These are phyloP conservation scores for Patella pellucida DNA, from an alignment of 2,888 invertebrate genomes.

Conservation along the genomic window DNA sequence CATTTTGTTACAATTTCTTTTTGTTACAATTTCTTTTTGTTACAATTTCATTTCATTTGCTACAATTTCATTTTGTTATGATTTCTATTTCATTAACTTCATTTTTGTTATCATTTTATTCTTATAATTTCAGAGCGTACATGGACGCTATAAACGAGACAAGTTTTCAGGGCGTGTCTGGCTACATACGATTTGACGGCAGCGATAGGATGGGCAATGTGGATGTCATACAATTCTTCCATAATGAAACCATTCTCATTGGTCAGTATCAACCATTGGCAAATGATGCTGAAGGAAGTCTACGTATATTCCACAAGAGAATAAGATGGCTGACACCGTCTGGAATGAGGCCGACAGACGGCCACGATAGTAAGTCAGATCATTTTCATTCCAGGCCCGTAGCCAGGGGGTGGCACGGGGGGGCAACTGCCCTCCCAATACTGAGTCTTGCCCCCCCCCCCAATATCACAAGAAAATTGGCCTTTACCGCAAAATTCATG, in stretches of 20 bases:
- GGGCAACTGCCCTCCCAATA: too few relatives aligned
- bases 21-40: too few relatives aligned
- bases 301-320: constrained; percentile 73
- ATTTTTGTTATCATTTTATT: not conserved
- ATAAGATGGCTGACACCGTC: constrained; percentile 79
- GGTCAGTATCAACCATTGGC: constrained; percentile 65
- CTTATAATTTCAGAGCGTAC: constrained; percentile 73
- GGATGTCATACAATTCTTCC: constrained; percentile 68
- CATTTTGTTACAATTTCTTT: too few relatives aligned
- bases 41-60: too few relatives aligned
- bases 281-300: constrained; percentile 37
- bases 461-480: too few relatives aligned
- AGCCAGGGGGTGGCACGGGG: too few relatives aligned
- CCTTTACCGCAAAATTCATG: too few relatives aligned
- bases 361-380: constrained; percentile 44
- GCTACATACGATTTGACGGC: constrained; percentile 79
- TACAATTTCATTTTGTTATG: too few relatives aligned
- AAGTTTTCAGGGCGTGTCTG: constrained; percentile 83
- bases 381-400: too few relatives aligned
- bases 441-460: too few relatives aligned
- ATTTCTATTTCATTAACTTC: too few relatives aligned
- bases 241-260: constrained; percentile 60
- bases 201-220: constrained; percentile 76
- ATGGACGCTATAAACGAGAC: constrained; percentile 78
- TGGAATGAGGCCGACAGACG: constrained; percentile 78